A percentile compares a stretch with the other conserved stretches of the same genome.
Conservation (phyloP, 2,888 invertebrate species). For the Drosophila ochracea region DNA sequence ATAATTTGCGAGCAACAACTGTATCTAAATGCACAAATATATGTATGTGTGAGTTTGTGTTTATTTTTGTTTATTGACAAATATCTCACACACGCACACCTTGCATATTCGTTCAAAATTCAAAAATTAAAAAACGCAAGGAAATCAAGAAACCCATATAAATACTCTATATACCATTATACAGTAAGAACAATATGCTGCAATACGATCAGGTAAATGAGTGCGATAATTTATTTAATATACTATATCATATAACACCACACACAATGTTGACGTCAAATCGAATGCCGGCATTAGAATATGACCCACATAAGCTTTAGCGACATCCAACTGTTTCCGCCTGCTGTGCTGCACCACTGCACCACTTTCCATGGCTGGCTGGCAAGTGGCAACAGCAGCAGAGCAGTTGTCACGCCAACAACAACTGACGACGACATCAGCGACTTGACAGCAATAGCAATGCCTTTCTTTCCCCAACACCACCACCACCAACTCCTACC, state of each 20-base stretch:
- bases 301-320: constrained; percentile 58
- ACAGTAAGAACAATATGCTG: constrained; percentile 63
- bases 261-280: constrained; percentile 11
- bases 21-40: not conserved
- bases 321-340: constrained; percentile 27
- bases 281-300: constrained; percentile 49
- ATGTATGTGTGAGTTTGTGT: constrained; percentile 10
- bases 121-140: constrained; percentile 16
- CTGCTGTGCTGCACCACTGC: constrained; percentile 19
- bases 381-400: constrained; percentile 43
- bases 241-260: constrained; percentile 4
- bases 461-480: not conserved
- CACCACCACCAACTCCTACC: not conserved
- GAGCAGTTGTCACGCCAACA: constrained; percentile 41
- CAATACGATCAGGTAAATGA: constrained; percentile 77
- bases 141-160: constrained; percentile 15
- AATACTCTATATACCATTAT: constrained; percentile 18
- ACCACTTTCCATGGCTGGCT: constrained; percentile 34
- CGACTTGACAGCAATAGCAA: constrained; percentile 24
- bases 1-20: not conserved
- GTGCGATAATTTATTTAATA: constrained; percentile 23
- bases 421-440: constrained; percentile 45
- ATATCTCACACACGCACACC: not conserved
- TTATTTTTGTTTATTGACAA: not conserved
- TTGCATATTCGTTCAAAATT: constrained; percentile 53